Conservation (phyloP, 2,113 vertebrate genomes). For the Elanoides forficatus region DNA sequence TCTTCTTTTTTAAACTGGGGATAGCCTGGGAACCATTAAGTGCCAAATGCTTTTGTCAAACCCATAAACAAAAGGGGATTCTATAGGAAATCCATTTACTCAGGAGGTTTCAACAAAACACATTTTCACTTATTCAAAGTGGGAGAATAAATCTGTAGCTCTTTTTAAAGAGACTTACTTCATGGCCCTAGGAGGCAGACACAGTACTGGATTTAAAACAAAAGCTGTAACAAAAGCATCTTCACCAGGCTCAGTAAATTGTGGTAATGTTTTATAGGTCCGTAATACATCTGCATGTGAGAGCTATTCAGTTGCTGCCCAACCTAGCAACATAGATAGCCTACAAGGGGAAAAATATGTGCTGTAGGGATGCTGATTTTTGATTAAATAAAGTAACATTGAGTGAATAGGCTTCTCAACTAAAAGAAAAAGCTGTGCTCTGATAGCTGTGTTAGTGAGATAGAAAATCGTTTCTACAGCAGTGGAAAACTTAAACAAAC, state of each 20-base stretch:
- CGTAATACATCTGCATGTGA: background rate
- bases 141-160: slow-evolving; percentile 62
- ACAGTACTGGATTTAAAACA: slow-evolving; percentile 58
- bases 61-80: slow-evolving; percentile 61
- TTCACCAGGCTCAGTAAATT: slow-evolving; percentile 17
- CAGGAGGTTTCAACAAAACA: slow-evolving; percentile 59
- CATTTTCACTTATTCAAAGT: slow-evolving; percentile 67
- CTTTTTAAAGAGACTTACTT: slow-evolving; percentile 38
- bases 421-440: background rate
- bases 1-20: slow-evolving; percentile 2
- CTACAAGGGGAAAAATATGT: background rate
- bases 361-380: background rate
- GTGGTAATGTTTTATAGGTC: background rate
- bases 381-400: background rate
- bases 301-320: background rate
- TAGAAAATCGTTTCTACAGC: background rate
- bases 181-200: slow-evolving; percentile 33
- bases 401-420: background rate
- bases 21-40: slow-evolving; percentile 69
- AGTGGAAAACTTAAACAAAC: background rate
- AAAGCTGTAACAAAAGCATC: slow-evolving; percentile 44
- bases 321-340: background rate
- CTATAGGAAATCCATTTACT: slow-evolving; percentile 60
- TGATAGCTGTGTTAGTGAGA: background rate
- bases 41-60: slow-evolving; percentile 61